A percentile compares a stretch with the other conserved stretches of the same genome.
phyloP scores from a whole-genome alignment of 1,140 invertebrate genomes.

The Drosophila pseudoananassae region DNA sequence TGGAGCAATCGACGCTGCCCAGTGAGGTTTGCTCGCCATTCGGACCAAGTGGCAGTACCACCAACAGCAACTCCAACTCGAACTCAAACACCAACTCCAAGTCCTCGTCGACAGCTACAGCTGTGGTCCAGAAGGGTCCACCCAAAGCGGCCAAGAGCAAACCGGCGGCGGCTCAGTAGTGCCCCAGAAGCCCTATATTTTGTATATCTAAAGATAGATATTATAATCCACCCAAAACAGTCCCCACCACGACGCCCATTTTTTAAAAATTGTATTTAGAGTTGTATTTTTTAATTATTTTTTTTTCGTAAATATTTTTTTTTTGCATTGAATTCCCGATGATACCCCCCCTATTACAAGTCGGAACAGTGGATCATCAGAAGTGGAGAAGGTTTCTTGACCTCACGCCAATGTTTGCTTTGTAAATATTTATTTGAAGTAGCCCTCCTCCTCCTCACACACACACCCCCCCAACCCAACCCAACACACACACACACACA shows the following conservation, averaged over 20 bases:
- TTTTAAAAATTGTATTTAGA: constrained; percentile 20
- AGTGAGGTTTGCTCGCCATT: constrained; percentile 61
- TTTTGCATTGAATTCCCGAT: constrained; percentile 1
- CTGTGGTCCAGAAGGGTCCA: constrained; percentile 5
- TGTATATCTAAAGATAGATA: constrained; percentile 25
- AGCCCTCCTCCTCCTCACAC: constrained; percentile 30
- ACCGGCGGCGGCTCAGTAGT: constrained; percentile 31
- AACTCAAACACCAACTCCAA: constrained; percentile 6
- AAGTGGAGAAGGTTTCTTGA: constrained; percentile 15
- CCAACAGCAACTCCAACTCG: constrained; percentile 7
- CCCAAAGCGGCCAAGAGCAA: constrained; percentile 49
- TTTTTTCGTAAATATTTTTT: constrained; percentile 23
- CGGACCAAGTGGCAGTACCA: constrained; percentile 17
- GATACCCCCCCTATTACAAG: too few species aligned
- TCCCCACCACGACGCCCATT: constrained; percentile 22
- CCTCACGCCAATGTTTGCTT: constrained; percentile 43
- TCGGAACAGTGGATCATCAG: constrained; percentile 9
- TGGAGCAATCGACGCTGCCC: constrained; percentile 72
- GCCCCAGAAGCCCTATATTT: neutral
- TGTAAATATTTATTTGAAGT: constrained; percentile 81
- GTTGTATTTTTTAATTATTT: constrained; percentile 11
- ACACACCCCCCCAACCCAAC: constrained; percentile 8
- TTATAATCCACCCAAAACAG: constrained; percentile 16
- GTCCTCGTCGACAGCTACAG: constrained; percentile 7
- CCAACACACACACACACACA: constrained; percentile 10